Evolutionary conservation across 2,113 vertebrate species (phyloP).

Genomic region (Cebus imitator): DNA sequence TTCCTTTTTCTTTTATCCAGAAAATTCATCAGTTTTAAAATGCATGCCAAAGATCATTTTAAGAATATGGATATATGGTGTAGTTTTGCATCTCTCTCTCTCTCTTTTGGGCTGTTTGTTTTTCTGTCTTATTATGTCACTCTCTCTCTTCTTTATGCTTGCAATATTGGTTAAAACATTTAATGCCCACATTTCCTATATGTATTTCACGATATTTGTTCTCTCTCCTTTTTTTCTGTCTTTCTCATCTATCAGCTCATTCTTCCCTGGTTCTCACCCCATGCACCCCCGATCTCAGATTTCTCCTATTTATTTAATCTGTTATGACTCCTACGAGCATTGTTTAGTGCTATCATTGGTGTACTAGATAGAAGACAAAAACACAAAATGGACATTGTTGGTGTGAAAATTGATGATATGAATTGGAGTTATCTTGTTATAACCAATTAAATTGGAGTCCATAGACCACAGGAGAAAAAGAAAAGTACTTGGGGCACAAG

Average conservation of each 20-base stretch:
- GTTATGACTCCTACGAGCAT: constrained; percentile 25
- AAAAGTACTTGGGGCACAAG: not conserved
- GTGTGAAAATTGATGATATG: not conserved
- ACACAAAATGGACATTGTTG: constrained; percentile 11
- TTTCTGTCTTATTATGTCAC: not conserved
- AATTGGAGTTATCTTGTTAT: not conserved
- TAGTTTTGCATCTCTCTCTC: not conserved
- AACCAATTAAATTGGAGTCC: not conserved
- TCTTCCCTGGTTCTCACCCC: not conserved
- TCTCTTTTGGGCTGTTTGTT: not conserved
- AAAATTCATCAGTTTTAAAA: constrained; percentile 16
- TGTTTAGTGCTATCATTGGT: constrained; percentile 24
- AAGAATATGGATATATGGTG: not conserved
- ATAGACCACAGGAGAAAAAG: not conserved
- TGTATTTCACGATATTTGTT: not conserved
- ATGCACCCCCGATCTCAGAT: not conserved
- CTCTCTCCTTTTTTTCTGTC: not conserved
- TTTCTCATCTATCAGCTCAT: not conserved
- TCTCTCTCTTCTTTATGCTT: not conserved
- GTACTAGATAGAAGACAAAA: constrained; percentile 47
- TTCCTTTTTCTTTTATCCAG: not conserved
- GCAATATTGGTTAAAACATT: not conserved
- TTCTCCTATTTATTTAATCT: constrained; percentile 47
- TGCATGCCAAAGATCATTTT: not conserved
- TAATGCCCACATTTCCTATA: constrained; percentile 7